Conservation (phyloP, 2,113 vertebrate species). For the Pica pica region DNA sequence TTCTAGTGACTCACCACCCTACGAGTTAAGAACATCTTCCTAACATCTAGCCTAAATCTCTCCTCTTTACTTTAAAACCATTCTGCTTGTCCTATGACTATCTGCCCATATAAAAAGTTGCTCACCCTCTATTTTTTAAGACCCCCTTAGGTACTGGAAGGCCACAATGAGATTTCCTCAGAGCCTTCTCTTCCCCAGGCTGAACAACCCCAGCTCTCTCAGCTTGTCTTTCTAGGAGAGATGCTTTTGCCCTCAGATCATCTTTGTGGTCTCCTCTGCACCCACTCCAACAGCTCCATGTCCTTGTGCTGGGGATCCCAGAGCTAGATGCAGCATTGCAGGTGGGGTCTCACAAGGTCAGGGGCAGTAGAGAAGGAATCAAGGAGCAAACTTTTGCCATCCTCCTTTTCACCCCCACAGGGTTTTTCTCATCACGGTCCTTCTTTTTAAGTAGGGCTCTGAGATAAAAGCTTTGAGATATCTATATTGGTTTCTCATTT, state of each 20-base stretch:
- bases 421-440: neutral
- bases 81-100: neutral
- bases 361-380: neutral
- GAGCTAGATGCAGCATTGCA: neutral
- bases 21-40: neutral
- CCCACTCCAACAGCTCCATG: neutral
- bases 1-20: too few species aligned
- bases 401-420: rapidly evolving
- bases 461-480: neutral
- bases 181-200: neutral
- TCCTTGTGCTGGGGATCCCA: neutral
- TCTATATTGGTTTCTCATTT: neutral
- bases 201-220: neutral
- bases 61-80: neutral
- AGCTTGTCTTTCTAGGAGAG: neutral
- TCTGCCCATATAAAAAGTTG: neutral
- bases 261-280: neutral
- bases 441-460: neutral
- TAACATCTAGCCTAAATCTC: neutral
- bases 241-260: neutral
- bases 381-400: neutral
- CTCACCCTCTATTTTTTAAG: neutral
- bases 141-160: neutral
- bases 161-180: neutral
- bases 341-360: neutral